These are phyloP conservation scores for Furcula furcula DNA, from an alignment of 2,888 invertebrate species.

Conservation along the genomic window DNA sequence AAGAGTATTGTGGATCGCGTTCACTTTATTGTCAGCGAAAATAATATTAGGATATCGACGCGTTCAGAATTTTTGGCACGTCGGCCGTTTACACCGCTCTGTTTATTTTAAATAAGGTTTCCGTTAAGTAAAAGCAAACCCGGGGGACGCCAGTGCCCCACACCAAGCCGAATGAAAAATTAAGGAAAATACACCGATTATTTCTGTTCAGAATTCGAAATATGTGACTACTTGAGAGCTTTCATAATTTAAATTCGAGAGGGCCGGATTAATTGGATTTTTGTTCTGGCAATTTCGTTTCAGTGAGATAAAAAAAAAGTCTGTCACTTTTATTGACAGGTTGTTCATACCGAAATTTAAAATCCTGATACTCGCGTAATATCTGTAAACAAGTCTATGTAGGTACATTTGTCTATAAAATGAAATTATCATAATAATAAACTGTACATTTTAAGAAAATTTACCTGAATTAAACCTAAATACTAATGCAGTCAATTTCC, in stretches of 20 bases:
- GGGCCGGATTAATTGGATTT: background rate
- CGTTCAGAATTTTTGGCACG: slow-evolving; percentile 68
- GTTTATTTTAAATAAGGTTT: slow-evolving; percentile 79
- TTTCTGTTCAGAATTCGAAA: slow-evolving; percentile 35
- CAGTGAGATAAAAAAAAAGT: too few species aligned
- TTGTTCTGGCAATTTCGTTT: too few species aligned
- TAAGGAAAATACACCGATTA: slow-evolving; percentile 62
- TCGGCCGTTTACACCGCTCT: slow-evolving; percentile 68
- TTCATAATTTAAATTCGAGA: background rate
- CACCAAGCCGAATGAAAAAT: slow-evolving; percentile 69
- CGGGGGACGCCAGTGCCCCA: slow-evolving; percentile 50
- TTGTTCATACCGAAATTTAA: too few species aligned
- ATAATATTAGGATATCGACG: slow-evolving; percentile 58
- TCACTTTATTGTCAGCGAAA: slow-evolving; percentile 58
- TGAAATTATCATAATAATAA: too few species aligned
- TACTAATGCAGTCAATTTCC: too few species aligned
- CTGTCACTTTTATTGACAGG: too few species aligned
- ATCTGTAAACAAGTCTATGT: too few species aligned
- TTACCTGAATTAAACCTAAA: too few species aligned
- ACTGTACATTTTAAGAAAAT: too few species aligned
- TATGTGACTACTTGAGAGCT: slow-evolving; percentile 20
- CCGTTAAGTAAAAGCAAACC: slow-evolving; percentile 73
- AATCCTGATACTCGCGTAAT: too few species aligned
- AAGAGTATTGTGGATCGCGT: slow-evolving; percentile 31
- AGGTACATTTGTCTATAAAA: too few species aligned